Evolutionary conservation across 2,113 vertebrate species (phyloP), one percentile per base, ranked within the genome.

Genomic region (Orycteropus afer): DNA sequence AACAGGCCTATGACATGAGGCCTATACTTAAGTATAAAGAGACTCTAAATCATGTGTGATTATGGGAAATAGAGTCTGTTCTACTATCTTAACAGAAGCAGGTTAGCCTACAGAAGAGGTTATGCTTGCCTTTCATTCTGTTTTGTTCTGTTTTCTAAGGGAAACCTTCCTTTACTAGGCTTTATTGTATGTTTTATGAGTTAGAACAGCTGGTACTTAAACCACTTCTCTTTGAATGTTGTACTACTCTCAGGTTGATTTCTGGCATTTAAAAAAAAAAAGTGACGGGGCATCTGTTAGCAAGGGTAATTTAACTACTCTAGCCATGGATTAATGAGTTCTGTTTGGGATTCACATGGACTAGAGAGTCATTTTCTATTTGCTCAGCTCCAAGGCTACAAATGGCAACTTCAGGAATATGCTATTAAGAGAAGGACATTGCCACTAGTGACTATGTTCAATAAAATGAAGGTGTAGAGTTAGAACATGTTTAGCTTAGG

Each of bases 91-190:
- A 84, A 95, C 10, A 93, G 69, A 95, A 90, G 47, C 32, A 93
- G 55, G 47, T 76, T 89, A 92, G 86, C 27, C 59, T 77, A 90
- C 14, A 90, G 89, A 91, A 61, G 59, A 86, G 40, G 45, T 8
- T 61, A 61, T 42, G 49, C 17, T 86, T 95, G 53, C 49, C 88
- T 94, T 91, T 76, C 42, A 69, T 67, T 94, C 59, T 91, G 45
- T 67, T 80, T 74, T 85, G 20, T 65, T 93, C 71, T 90, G 47
- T 87, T 92, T 96, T 94, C 78, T 12, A 40, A 45, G 40, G 92
- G 81, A 34, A 78, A 57, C 2, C 25, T 57, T 76, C 51, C 59
- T 86, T 86, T 49, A 76, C 42, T 76, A 90, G 78, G 17, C 76
- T 90, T 94, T 86, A 49, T 65, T 76, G 14, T 82, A 27, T 73